These are phyloP conservation scores for Xestobium rufovillosum DNA, from an alignment of 2,888 invertebrate genomes.

Conservation along the genomic window DNA sequence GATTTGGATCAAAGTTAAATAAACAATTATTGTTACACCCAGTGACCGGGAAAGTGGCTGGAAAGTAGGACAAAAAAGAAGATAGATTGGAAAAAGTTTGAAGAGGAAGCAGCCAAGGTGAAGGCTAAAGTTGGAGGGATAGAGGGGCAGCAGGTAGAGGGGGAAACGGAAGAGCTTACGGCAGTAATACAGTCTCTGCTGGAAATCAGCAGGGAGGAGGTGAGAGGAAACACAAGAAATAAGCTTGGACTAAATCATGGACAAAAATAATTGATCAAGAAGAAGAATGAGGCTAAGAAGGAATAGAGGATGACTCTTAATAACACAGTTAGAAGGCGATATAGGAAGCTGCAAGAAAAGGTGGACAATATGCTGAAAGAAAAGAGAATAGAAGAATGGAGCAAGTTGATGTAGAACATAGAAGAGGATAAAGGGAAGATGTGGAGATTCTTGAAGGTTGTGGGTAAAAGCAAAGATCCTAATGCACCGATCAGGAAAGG, in stretches of 20 bases:
- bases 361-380: background rate
- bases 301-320: background rate
- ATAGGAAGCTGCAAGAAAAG: constrained; percentile 1
- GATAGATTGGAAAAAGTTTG: background rate
- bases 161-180: background rate
- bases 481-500: no score
- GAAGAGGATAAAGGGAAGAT: no score
- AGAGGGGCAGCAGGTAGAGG: background rate
- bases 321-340: background rate
- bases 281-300: no score
- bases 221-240: constrained; percentile 1
- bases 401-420: no score
- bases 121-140: background rate
- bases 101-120: background rate
- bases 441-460: no score
- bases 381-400: no score
- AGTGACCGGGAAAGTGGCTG: background rate
- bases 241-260: background rate
- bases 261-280: background rate
- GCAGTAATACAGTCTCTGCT: constrained; percentile 2
- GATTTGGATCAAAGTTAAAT: no score
- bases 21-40: no score
- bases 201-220: constrained; percentile 2
- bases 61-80: background rate
- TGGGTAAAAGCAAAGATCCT: no score